A percentile compares a stretch with the other conserved stretches of the same genome.
Conservation (phyloP, 2,113 vertebrate species). For the Apaloderma vittatum region DNA sequence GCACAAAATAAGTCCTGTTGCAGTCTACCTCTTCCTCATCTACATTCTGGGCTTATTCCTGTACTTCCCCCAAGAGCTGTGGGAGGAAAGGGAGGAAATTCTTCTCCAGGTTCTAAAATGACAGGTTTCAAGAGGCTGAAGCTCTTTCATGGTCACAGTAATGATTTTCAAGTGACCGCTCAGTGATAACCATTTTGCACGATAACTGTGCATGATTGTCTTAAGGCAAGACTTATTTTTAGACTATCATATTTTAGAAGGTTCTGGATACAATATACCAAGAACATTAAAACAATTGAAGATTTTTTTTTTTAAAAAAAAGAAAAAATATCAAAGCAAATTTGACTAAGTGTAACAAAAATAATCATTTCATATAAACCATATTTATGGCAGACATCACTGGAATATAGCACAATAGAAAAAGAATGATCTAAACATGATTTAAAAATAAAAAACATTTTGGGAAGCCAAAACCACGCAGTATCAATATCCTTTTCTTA, state of each 20-base stretch:
- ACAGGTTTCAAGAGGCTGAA: background rate
- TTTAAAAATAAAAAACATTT: background rate
- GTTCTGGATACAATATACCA: background rate
- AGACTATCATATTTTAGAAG: background rate
- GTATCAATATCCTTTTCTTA: background rate
- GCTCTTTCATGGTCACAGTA: too few species aligned
- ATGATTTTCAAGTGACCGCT: background rate
- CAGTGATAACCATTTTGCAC: background rate
- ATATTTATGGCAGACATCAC: background rate
- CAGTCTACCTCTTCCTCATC: background rate
- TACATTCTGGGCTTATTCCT: background rate
- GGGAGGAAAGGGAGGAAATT: background rate
- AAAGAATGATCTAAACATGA: background rate
- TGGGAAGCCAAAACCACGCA: background rate
- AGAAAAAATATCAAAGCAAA: background rate
- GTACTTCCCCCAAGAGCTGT: background rate
- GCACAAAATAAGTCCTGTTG: background rate
- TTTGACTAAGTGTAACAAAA: background rate
- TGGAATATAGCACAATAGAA: background rate
- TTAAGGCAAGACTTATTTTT: background rate
- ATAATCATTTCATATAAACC: background rate
- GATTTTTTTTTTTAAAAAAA: background rate
- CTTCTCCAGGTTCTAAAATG: background rate
- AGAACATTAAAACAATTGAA: background rate
- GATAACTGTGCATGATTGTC: rapidly evolving